Percentiles rank a stretch among this genome's conserved stretches.
phyloP scores from a whole-genome alignment of 1,140 invertebrate species.

The Drosophila sturtevanti region DNA sequence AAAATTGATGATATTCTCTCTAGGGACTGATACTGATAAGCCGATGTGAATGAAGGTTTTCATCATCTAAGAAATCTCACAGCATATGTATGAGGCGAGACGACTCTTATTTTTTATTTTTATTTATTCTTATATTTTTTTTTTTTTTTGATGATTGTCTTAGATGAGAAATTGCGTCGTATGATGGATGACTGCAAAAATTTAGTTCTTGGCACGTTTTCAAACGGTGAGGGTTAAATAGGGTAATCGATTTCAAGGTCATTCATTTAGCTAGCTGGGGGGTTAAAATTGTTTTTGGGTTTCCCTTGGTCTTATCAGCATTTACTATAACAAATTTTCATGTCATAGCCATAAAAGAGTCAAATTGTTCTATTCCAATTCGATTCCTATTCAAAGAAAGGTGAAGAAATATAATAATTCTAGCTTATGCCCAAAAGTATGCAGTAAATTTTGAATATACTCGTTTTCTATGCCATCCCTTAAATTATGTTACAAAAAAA shows the following conservation, averaged over 20 bases:
- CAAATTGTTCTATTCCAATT: too few relatives aligned
- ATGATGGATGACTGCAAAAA: background rate
- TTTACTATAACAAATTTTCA: background rate
- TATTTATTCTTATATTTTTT: background rate
- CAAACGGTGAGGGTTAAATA: slow-evolving; percentile 1
- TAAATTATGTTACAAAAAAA: too few relatives aligned
- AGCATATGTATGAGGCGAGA: background rate
- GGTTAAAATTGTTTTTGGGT: background rate
- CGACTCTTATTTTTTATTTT: background rate
- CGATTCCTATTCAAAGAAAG: too few relatives aligned
- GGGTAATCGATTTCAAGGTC: background rate
- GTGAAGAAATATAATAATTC: background rate
- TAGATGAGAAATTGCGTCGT: slow-evolving; percentile 14
- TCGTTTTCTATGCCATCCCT: background rate
- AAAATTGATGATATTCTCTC: slow-evolving; percentile 18
- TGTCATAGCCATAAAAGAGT: background rate
- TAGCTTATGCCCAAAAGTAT: slow-evolving; percentile 14
- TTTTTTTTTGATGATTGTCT: background rate
- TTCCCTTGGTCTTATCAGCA: background rate
- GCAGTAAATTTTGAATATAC: background rate
- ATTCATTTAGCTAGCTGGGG: background rate
- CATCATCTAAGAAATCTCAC: background rate
- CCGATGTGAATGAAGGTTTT: slow-evolving; percentile 3
- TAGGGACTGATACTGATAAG: slow-evolving; percentile 43
- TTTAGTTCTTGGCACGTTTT: slow-evolving; percentile 12